Evolutionary conservation across 2,797 vertebrate genomes (phyloP).

Genomic region (Euphonia xanthogaster): DNA sequence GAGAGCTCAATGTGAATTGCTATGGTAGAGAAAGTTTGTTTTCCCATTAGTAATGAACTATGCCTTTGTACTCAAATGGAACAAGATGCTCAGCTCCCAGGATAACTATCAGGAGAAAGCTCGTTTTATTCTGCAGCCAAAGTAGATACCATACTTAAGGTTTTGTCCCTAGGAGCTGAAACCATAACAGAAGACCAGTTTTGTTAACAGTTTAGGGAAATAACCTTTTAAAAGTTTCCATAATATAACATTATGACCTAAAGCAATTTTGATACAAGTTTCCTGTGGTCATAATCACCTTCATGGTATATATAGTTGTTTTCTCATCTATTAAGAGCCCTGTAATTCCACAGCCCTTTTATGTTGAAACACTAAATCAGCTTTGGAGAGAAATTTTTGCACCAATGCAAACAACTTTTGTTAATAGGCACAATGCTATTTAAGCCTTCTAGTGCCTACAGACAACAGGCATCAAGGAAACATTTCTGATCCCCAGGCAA

Average conservation of each 20-base stretch:
- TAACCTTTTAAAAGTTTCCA: slow-evolving; percentile 61
- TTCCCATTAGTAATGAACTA: slow-evolving; percentile 57
- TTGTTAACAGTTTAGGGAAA: slow-evolving; percentile 63
- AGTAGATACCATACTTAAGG: slow-evolving; percentile 28
- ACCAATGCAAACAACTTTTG: slow-evolving; percentile 59
- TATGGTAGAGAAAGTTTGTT: neutral
- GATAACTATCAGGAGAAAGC: slow-evolving; percentile 42
- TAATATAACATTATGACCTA: neutral
- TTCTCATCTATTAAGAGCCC: slow-evolving; percentile 48
- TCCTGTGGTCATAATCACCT: slow-evolving; percentile 47
- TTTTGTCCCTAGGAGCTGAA: slow-evolving; percentile 52
- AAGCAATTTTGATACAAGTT: slow-evolving; percentile 49
- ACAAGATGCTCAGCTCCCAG: slow-evolving; percentile 52
- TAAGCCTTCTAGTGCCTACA: slow-evolving; percentile 36
- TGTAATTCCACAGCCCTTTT: slow-evolving; percentile 44
- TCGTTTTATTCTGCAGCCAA: slow-evolving; percentile 61
- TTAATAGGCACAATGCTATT: neutral
- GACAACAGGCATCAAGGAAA: slow-evolving; percentile 1
- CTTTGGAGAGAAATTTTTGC: slow-evolving; percentile 50
- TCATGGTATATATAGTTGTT: slow-evolving; percentile 4
- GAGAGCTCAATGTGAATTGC: slow-evolving; percentile 11
- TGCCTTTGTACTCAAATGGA: slow-evolving; percentile 50
- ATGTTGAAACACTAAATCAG: slow-evolving; percentile 34
- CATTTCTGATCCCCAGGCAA: slow-evolving; percentile 20
- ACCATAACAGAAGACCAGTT: slow-evolving; percentile 59